phyloP scores from a whole-genome alignment of 1,140 invertebrate species.

The Phthorimaea operculella region DNA sequence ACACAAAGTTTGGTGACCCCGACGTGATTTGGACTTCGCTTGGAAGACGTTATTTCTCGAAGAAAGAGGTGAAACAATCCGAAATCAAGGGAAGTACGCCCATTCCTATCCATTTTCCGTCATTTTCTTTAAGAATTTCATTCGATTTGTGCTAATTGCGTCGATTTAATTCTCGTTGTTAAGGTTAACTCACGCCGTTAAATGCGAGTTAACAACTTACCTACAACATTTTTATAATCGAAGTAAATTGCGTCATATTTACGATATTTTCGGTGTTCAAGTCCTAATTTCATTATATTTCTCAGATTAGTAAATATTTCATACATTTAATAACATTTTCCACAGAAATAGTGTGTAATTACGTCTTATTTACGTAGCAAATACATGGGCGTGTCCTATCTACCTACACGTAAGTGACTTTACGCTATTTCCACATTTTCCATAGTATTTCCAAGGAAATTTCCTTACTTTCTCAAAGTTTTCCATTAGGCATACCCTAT shows the following conservation, averaged over 20 bases:
- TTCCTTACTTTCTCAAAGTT: neutral
- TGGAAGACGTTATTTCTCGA: neutral
- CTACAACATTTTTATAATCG: neutral
- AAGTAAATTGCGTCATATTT: neutral
- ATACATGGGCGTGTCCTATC: neutral
- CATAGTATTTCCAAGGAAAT: no score
- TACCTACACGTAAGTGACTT: no score
- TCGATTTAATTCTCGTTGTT: neutral
- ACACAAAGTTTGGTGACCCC: neutral
- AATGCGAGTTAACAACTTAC: neutral
- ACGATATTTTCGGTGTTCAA: neutral
- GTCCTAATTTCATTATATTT: neutral
- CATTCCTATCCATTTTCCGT: neutral
- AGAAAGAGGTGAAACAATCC: neutral
- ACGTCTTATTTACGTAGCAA: neutral
- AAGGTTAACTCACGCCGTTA: neutral
- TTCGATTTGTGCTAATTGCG: constrained; percentile 4
- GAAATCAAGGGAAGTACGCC: neutral
- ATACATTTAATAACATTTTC: neutral
- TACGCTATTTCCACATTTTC: no score
- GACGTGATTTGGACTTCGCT: neutral
- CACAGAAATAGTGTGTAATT: neutral
- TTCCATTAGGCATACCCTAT: neutral
- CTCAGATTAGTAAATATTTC: neutral
- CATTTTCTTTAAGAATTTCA: neutral